Evolutionary conservation across 2,888 invertebrate genomes (phyloP), one percentile per base, ranked within the genome.

Genomic region (Augochlorella aurata): DNA sequence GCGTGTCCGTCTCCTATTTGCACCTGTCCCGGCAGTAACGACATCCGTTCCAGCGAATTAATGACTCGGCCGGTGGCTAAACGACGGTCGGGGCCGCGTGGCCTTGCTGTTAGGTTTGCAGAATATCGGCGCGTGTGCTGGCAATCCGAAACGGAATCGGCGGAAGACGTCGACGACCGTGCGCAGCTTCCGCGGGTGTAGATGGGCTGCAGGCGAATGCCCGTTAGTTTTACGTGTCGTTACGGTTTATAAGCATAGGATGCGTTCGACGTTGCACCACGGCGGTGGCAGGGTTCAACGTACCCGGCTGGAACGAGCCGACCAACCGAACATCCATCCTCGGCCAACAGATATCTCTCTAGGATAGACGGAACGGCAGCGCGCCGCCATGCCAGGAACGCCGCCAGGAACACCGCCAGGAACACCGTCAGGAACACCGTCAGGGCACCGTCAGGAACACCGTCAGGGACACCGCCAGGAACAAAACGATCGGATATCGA

Each of bases 211-310:
- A 72, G 83, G 86, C 85, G 77, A 80, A 87, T 24, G 83, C 85
- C 92, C 92, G 92, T 92, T 92, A 92, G 89, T 90, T 90, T 92
- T 90, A 90, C 90, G 90, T 90, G 91, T 92, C 91, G 92, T 92
- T 92, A 92, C 91, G 92, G 90, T 91, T 91, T 90, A 91, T 92
- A 91, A 91, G 89, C 91, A 89, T 91, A 86, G 89, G 91, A 92
- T 91, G 90, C 88, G 88, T 91, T 90, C 88, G 90, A 89, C 87
- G 87, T 89, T 87, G 85, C 87, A 81, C 79, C 79, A 79, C 81
- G 80, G 77, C 66, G 81, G 79, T 82, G 79, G 79, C 86, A 84
- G 84, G 85, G 91, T 91, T 91, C 92, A 90, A 90, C 88, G 91
- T 88, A 89, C 92, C 82, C 85, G 79, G 81, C 72, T 71, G 81